Base-by-base conservation (phyloP, 2,113 vertebrate genomes). In the Anoura caudifer region DNA sequence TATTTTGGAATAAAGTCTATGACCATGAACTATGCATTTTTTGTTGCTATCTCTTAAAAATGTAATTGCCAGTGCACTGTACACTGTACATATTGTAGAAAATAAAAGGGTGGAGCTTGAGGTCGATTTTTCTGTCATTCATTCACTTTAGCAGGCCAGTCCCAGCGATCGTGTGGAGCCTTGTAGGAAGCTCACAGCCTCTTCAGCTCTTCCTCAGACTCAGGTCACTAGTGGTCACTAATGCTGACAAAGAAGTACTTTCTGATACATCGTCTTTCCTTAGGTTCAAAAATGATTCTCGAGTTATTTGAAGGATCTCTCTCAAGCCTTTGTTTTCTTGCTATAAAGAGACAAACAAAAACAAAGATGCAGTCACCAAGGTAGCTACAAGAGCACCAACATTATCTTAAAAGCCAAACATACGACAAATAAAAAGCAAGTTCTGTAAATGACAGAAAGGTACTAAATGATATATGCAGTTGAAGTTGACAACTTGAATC, bases 301-400 rank as follows among this genome's bases (percentile, higher is more conserved):
- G 99, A 75, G 99, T 99, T 98, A 99, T 99, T 88, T 99, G 99
- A 94, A 99, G 98, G 90, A 99, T 98, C 98, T 99, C 99, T 97
- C 99, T 98, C 79, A 99, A 98, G 84, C 99, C 99, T 90, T 97
- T 98, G 98, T 99, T 99, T 98, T 99, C 99, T 98, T 99, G 98
- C 98, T 99, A 45, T 63, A 98, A 97, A 3, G 63, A 83, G 80
- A 33, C n/a, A 97, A 70, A 85, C 28, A 95, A 63, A 97, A 94
- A 89, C n/a, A 97, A 95, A 93, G 82, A 31, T 13, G 52, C 0
- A 70, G 90, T 92, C 83, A 93, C 59, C 17, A 63, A 36, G 20
- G 91, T 31, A 36, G 90, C n/a, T 79, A 96, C 50, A n/a, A 59
- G 14, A 90, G 8, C 38, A 10, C 36, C 65, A 50, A 65, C 24